phyloP scores from a whole-genome alignment of 2,113 vertebrate genomes.

The Odontesthes bonariensis region DNA sequence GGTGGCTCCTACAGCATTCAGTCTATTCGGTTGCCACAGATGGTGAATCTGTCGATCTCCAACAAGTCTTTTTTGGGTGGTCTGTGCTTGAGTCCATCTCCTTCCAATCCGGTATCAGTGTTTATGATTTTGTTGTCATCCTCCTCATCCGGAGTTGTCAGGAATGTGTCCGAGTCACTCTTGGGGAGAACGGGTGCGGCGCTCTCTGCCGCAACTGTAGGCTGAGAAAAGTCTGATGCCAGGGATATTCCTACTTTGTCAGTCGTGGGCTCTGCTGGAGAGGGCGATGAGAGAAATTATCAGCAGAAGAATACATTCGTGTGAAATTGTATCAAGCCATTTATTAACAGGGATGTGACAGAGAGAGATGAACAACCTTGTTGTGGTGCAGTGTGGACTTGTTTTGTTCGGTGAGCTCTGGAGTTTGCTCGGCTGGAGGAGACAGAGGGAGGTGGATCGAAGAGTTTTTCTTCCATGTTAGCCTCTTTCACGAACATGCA shows the following conservation, averaged over 20 bases:
- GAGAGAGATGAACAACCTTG: constrained; percentile 59
- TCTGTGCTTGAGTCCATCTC: constrained; percentile 87
- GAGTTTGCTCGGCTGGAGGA: constrained; percentile 86
- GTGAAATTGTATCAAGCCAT: background rate
- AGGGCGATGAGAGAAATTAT: constrained; percentile 18
- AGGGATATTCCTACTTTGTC: constrained; percentile 80
- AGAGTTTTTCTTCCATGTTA: constrained; percentile 98
- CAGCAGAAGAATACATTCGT: background rate
- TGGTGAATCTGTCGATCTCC: constrained; percentile 98
- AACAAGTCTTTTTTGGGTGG: constrained; percentile 94
- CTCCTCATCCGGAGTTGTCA: constrained; percentile 95
- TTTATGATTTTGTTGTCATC: constrained; percentile 86
- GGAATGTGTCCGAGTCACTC: constrained; percentile 93
- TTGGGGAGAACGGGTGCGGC: constrained; percentile 84
- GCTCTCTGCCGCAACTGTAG: constrained; percentile 80
- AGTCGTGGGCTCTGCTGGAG: constrained; percentile 75
- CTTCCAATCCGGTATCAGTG: constrained; percentile 77
- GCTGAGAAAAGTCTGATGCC: constrained; percentile 84
- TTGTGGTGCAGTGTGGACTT: constrained; percentile 66
- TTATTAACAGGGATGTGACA: background rate
- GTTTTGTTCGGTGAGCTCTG: constrained; percentile 84
- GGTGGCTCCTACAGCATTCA: constrained; percentile 71
- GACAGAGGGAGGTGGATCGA: constrained; percentile 83
- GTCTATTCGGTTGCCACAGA: constrained; percentile 98
- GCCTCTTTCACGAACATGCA: constrained; percentile 97